Evolutionary conservation across 2,888 invertebrate genomes (phyloP), one percentile per base, ranked within the genome.

Genomic region (Leptopilina myrica): DNA sequence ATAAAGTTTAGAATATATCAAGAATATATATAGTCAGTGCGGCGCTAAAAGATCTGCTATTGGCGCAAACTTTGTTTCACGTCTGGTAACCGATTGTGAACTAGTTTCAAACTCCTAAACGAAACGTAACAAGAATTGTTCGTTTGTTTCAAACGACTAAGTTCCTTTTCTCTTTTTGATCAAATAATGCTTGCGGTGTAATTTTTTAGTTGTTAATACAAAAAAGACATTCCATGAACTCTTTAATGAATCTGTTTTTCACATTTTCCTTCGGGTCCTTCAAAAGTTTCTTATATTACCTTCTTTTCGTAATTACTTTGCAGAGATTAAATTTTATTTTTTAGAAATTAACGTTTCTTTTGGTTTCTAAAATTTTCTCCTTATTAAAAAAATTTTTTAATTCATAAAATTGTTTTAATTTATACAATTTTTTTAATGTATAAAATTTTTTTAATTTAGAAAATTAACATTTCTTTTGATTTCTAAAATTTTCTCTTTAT

Each of bases 1-100:
- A 5, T 33, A 9, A 64, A 64, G 64, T 64, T 64, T 40, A 40
- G 64, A 64, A 64, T 64, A 64, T 64, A 64, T 64, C 20, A 64
- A 26, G 64, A 64, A 64, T 64, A 64, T 64, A 49, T 12, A 49
- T 49, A 43, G 7, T 64, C 33, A 64, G 33, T 64, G 20, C 20
- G 64, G 6, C 64, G 40, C 64, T 64, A 64, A 33, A 59, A 65
- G 7, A 78, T 78, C 59, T 75, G 78, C 66, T 78, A 76, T 78
- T 78, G 66, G 66, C 33, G 66, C 33, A 79, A 79, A 77, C 59
- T 79, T 76, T 76, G 56, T 75, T 43, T 33, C 43, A 64, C 64
- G 40, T 53, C 62, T 64, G 65, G 67, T 59, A 59, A 62, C 33
- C 62, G 65, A 56, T 64, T 66, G 20, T 56, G 49, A 59, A 76